Evolutionary conservation across 1,140 invertebrate genomes (phyloP).

Genomic region (Wiebesia pumilae): DNA sequence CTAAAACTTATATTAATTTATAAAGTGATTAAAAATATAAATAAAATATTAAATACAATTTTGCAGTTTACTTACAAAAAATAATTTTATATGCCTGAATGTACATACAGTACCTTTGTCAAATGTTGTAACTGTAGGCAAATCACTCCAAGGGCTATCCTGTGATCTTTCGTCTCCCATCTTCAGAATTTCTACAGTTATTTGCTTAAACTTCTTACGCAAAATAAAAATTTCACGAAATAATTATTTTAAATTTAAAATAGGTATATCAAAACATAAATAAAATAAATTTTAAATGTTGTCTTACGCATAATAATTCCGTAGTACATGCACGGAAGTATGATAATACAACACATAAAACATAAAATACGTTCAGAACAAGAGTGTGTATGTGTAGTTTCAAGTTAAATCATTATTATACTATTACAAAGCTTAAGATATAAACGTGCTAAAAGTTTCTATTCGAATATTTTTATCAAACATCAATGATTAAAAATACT

Average conservation of each 20-base stretch:
- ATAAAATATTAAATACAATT: neutral
- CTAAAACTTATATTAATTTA: neutral
- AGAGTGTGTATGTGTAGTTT: too few relatives aligned
- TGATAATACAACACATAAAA: too few relatives aligned
- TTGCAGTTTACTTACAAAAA: neutral
- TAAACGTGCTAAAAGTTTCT: neutral
- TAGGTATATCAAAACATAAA: neutral
- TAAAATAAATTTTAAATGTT: neutral
- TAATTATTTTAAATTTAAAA: neutral
- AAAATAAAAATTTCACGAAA: neutral
- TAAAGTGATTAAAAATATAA: neutral
- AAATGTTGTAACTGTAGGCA: conserved; percentile 55
- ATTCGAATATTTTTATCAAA: neutral
- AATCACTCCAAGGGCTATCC: conserved; percentile 51
- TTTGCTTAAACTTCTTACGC: neutral
- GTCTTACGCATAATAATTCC: neutral
- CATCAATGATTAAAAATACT: neutral
- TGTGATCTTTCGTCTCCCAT: conserved; percentile 17
- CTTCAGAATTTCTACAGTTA: neutral
- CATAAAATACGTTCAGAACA: too few relatives aligned
- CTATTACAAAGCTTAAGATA: neutral
- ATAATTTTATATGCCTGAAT: neutral
- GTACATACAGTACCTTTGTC: conserved; percentile 58
- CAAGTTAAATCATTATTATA: too few relatives aligned
- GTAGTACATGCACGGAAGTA: too few relatives aligned